phyloP scores from a whole-genome alignment of 2,888 invertebrate species.

The Drosophila meridiana region DNA sequence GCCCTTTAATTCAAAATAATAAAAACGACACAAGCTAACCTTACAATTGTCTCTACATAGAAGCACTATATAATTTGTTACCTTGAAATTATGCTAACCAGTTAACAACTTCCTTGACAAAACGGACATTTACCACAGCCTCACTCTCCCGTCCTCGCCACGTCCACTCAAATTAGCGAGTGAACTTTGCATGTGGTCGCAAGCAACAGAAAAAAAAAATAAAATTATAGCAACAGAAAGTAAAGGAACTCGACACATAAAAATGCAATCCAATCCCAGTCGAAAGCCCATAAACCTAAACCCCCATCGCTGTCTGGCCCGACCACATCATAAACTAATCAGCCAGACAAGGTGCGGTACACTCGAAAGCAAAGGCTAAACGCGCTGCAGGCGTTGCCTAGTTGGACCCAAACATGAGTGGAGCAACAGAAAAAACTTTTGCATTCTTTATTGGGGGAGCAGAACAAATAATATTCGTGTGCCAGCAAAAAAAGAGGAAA shows the following conservation, averaged over 20 bases:
- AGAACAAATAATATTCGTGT: slow-evolving; percentile 74
- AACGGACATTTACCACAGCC: slow-evolving; percentile 25
- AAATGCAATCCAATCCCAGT: slow-evolving; percentile 26
- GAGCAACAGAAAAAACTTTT: slow-evolving; percentile 56
- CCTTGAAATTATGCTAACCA: slow-evolving; percentile 47
- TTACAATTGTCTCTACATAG: not conserved
- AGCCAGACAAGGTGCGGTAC: slow-evolving; percentile 60
- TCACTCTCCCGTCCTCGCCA: accelerated
- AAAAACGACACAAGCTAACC: not conserved
- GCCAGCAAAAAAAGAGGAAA: slow-evolving; percentile 37
- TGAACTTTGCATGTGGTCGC: slow-evolving; percentile 38
- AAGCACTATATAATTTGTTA: slow-evolving; percentile 3
- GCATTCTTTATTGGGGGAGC: slow-evolving; percentile 75
- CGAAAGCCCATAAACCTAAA: not conserved
- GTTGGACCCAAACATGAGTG: slow-evolving; percentile 36
- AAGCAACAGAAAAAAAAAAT: not conserved
- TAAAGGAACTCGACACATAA: slow-evolving; percentile 7
- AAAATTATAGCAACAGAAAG: not conserved
- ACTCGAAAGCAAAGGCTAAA: slow-evolving; percentile 19
- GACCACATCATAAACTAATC: slow-evolving; percentile 74
- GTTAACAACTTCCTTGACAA: slow-evolving; percentile 48
- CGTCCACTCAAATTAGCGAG: slow-evolving; percentile 33
- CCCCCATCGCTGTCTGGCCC: slow-evolving; percentile 20
- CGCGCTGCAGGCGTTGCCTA: slow-evolving; percentile 40
- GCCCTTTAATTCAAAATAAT: not conserved